Percentiles rank a stretch among this genome's conserved stretches.
Evolutionary conservation across 2,888 invertebrate genomes (phyloP).

Genomic region (Eustalomyia histrio): DNA sequence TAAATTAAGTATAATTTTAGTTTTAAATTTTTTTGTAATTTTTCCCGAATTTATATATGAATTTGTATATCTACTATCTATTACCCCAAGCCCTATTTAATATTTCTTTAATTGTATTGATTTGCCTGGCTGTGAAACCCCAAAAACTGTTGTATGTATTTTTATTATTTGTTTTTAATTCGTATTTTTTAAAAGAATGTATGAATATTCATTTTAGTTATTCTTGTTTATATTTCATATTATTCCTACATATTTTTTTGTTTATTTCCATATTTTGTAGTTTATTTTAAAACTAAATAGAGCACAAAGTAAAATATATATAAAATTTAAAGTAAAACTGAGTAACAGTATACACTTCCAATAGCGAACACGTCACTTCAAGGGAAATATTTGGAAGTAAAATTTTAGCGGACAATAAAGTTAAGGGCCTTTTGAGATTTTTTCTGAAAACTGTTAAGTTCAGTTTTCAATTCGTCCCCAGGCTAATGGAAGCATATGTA

Average conservation of each 20-base stretch:
- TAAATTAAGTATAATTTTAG: too few relatives aligned
- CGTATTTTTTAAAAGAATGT: not conserved
- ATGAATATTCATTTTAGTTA: not conserved
- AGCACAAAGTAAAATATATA: not conserved
- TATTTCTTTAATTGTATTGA: conserved; percentile 76
- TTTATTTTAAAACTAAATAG: not conserved
- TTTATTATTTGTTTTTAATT: conserved; percentile 28
- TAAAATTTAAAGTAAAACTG: too few relatives aligned
- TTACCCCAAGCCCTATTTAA: not conserved
- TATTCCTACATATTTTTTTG: not conserved
- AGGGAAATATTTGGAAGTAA: too few relatives aligned
- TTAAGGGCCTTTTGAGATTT: too few relatives aligned
- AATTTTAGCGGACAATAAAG: too few relatives aligned
- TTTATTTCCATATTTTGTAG: not conserved
- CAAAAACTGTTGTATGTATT: conserved; percentile 50
- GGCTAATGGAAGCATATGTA: too few relatives aligned
- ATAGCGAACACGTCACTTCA: too few relatives aligned
- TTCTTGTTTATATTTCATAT: not conserved
- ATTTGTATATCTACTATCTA: not conserved
- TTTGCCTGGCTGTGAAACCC: conserved; percentile 79
- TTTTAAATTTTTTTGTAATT: too few relatives aligned
- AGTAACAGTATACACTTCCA: too few relatives aligned
- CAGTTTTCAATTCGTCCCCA: too few relatives aligned
- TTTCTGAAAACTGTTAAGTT: too few relatives aligned
- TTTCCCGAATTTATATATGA: too few relatives aligned